Conservation (phyloP, 2,113 vertebrate species). For the Petromus typicus region DNA sequence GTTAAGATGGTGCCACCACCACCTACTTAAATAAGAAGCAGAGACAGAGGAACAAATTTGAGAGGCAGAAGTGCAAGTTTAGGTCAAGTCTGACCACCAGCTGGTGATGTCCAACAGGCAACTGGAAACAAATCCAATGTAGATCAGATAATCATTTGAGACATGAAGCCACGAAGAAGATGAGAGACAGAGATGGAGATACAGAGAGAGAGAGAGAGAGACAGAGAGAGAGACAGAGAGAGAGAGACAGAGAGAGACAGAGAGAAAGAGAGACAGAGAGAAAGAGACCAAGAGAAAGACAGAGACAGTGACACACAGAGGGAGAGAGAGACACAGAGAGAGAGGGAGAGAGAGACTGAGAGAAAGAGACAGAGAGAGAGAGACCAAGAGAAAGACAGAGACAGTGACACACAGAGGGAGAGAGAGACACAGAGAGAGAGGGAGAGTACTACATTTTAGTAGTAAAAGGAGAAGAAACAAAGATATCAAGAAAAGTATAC, state of each 20-base stretch:
- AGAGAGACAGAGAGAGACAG: neutral
- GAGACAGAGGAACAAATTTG: conserved; percentile 52
- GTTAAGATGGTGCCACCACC: conserved; percentile 52
- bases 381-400: neutral
- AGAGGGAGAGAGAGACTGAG: too few species aligned
- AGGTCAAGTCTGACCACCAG: conserved; percentile 56
- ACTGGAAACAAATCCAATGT: conserved; percentile 38
- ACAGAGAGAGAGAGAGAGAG: neutral
- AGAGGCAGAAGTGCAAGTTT: conserved; percentile 57
- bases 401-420: too few species aligned
- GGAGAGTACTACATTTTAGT: neutral
- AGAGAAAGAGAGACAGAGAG: neutral
- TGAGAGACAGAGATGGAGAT: neutral
- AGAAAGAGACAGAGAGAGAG: neutral
- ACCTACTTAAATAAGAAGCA: conserved; percentile 64
- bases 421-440: neutral
- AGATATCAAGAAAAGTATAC: neutral
- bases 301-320: neutral
- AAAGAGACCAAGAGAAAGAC: neutral
- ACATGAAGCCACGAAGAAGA: neutral
- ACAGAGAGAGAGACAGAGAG: neutral
- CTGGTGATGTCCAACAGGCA: conserved; percentile 16
- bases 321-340: too few species aligned
- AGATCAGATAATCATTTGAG: conserved; percentile 16
- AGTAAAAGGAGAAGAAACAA: neutral